Percentiles rank a stretch among this genome's conserved stretches.
Evolutionary conservation across 2,113 vertebrate species (phyloP).

Genomic region (Notechis scutatus): DNA sequence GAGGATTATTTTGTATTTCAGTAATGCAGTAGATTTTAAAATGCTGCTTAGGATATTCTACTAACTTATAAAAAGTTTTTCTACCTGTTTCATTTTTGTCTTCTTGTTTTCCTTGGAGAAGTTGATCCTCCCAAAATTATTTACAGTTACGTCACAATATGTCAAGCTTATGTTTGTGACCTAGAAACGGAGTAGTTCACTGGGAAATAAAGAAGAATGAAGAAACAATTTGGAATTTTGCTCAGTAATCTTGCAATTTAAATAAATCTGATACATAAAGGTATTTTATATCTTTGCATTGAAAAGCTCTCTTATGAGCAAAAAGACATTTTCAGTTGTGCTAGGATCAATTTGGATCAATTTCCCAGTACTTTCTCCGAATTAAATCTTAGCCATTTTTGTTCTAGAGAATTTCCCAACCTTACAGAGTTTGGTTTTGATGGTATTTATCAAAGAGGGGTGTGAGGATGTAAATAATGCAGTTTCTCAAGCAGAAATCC

Average conservation of each 20-base stretch:
- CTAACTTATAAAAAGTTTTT: neutral
- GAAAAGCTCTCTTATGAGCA: neutral
- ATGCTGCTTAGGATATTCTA: neutral
- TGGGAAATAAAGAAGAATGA: neutral
- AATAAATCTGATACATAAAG: neutral
- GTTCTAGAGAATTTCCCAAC: neutral
- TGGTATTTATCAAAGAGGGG: neutral
- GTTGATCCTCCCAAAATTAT: slow-evolving; percentile 37
- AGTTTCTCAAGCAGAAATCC: neutral
- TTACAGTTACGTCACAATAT: neutral
- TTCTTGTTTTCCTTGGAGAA: slow-evolving; percentile 12
- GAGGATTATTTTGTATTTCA: slow-evolving; percentile 30
- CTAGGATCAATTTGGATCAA: neutral
- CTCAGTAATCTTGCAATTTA: neutral
- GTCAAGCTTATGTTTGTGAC: neutral
- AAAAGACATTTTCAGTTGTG: neutral
- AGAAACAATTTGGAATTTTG: neutral
- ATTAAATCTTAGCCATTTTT: neutral
- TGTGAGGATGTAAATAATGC: neutral
- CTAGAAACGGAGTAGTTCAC: neutral
- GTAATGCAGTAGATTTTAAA: slow-evolving; percentile 42
- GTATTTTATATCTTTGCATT: neutral
- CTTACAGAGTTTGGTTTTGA: neutral
- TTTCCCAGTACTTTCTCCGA: neutral
- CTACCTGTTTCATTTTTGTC: neutral